These are phyloP conservation scores for Drosophila fulvimacula DNA, from an alignment of 2,888 invertebrate genomes.

Conservation along the genomic window DNA sequence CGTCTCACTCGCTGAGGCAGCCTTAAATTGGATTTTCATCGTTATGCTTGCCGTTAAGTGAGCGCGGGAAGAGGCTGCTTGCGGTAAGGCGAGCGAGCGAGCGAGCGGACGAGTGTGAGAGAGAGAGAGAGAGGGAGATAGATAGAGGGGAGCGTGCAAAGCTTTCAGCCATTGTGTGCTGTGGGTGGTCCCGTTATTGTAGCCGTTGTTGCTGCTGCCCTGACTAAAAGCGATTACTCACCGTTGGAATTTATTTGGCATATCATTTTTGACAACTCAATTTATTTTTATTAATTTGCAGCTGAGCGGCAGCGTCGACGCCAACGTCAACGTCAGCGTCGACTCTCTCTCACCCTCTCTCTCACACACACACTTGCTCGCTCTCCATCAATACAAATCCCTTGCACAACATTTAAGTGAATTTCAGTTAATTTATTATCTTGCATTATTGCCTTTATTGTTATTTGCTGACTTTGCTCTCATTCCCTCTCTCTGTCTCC, in stretches of 20 bases:
- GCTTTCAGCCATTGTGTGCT: conserved; percentile 65
- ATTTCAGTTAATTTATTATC: conserved; percentile 84
- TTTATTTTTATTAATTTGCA: conserved; percentile 85
- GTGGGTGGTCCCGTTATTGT: conserved; percentile 56
- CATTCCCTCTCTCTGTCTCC: background rate
- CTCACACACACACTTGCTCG: background rate
- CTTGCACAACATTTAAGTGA: conserved; percentile 74
- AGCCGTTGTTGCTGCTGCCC: conserved; percentile 11
- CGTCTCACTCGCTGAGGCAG: conserved; percentile 64
- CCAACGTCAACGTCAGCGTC: conserved; percentile 27
- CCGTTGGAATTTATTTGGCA: conserved; percentile 85
- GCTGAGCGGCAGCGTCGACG: conserved; percentile 68
- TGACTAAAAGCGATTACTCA: conserved; percentile 83
- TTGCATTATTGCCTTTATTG: conserved; percentile 82
- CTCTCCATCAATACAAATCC: conserved; percentile 33
- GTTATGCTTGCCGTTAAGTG: conserved; percentile 75
- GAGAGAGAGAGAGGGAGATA: conserved; percentile 24
- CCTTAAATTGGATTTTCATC: conserved; percentile 83
- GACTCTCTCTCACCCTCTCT: background rate
- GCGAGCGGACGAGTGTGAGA: conserved; percentile 1
- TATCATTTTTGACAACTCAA: conserved; percentile 85
- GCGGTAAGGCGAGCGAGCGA: conserved; percentile 28
- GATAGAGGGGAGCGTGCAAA: conserved; percentile 13
- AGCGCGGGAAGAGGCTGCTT: conserved; percentile 52
- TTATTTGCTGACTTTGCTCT: conserved; percentile 59